A percentile compares a stretch with the other conserved stretches of the same genome.
phyloP scores from a whole-genome alignment of 2,113 vertebrate species.

The Boulengerochromis microlepis region DNA sequence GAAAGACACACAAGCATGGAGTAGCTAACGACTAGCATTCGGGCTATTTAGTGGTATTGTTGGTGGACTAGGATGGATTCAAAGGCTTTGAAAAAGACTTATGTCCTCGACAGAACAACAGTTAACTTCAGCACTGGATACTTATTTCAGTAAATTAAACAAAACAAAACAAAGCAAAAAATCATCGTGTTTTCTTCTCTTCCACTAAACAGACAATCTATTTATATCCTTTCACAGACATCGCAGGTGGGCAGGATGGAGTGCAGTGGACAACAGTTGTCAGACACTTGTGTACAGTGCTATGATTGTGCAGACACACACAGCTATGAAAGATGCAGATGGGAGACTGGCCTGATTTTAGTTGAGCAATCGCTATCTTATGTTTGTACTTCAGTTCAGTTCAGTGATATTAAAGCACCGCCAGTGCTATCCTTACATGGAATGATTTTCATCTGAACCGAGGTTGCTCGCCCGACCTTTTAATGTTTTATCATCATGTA shows the following conservation, averaged over 20 bases:
- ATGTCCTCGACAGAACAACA: constrained; percentile 68
- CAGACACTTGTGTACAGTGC: constrained; percentile 67
- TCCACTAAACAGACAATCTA: constrained; percentile 67
- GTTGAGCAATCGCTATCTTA: background rate
- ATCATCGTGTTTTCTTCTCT: constrained; percentile 54
- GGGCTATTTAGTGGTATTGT: constrained; percentile 85
- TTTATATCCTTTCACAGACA: constrained; percentile 67
- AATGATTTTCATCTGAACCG: constrained; percentile 5
- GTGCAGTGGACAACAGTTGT: constrained; percentile 54
- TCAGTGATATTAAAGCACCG: constrained; percentile 20
- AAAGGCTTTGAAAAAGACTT: constrained; percentile 43
- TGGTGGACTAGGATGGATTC: constrained; percentile 56
- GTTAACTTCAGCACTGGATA: constrained; percentile 68
- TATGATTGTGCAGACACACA: constrained; percentile 72
- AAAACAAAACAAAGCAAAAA: constrained; percentile 11
- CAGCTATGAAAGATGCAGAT: constrained; percentile 51
- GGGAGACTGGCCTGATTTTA: constrained; percentile 49
- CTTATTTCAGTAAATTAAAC: constrained; percentile 56
- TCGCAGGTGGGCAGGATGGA: constrained; percentile 54
- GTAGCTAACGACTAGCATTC: constrained; percentile 79
- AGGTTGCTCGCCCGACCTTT: constrained; percentile 3
- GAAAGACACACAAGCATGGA: constrained; percentile 86
- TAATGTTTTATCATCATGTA: constrained; percentile 59
- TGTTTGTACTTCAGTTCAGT: constrained; percentile 27
- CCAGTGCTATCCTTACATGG: constrained; percentile 5